These are phyloP conservation scores for Bombus pascuorum DNA, from an alignment of 1,140 invertebrate species.

Conservation along the genomic window DNA sequence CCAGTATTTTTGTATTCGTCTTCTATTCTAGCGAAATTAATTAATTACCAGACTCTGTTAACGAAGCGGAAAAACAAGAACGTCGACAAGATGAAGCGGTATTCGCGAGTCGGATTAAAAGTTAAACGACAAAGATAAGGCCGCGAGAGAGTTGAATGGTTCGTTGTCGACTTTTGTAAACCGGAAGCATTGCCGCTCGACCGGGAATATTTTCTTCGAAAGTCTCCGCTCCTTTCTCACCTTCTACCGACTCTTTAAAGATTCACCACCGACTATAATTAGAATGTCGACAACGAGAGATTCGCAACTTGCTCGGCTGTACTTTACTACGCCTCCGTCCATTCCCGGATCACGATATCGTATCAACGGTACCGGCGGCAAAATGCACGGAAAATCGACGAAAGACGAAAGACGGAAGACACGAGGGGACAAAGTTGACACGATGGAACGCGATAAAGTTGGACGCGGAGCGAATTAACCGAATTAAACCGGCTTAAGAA, in stretches of 20 bases:
- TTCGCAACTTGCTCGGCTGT: background rate
- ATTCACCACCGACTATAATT: background rate
- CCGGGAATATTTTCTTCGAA: background rate
- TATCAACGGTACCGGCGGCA: too few species aligned
- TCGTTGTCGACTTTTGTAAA: background rate
- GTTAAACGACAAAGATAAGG: background rate
- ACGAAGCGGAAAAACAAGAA: conserved; percentile 9
- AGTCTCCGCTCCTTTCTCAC: background rate
- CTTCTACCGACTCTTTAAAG: background rate
- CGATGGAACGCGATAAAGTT: background rate
- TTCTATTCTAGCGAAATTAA: background rate
- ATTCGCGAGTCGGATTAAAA: conserved; percentile 16
- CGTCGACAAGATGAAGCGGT: background rate
- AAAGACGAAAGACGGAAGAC: too few species aligned
- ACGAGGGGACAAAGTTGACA: background rate
- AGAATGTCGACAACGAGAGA: too few species aligned
- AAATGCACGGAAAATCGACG: too few species aligned
- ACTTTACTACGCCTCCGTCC: too few species aligned
- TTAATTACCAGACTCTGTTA: background rate
- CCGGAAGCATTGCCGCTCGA: too few species aligned
- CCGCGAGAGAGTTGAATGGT: background rate
- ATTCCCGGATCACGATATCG: too few species aligned
- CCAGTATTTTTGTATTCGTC: background rate
- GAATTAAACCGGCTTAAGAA: too few species aligned
- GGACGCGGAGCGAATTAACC: background rate